phyloP scores from a whole-genome alignment of 2,797 vertebrate genomes.

The Muscicapa striata region DNA sequence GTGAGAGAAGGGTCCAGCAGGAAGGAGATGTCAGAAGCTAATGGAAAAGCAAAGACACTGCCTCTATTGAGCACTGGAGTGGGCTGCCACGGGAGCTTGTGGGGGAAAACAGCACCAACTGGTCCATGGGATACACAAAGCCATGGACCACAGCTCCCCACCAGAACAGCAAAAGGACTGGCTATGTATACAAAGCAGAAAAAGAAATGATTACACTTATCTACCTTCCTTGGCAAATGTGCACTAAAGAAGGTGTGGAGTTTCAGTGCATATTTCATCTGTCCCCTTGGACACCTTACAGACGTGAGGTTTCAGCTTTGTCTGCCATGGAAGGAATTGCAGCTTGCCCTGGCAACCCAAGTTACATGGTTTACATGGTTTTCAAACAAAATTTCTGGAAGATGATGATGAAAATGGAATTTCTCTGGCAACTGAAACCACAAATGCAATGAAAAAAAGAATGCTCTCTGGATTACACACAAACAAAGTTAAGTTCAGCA shows the following conservation, averaged over 20 bases:
- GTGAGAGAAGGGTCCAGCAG: background rate
- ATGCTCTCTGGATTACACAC: accelerated
- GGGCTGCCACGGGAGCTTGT: background rate
- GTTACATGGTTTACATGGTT: background rate
- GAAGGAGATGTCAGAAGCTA: background rate
- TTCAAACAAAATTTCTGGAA: background rate
- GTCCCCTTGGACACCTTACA: background rate
- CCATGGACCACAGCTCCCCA: background rate
- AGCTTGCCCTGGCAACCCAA: background rate
- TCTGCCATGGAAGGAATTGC: background rate
- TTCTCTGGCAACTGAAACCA: background rate
- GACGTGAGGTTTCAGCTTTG: background rate
- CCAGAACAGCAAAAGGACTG: background rate
- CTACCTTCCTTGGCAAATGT: background rate
- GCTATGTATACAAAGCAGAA: background rate
- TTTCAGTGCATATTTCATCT: background rate
- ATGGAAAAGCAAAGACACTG: background rate
- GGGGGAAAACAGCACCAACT: background rate
- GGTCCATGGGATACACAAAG: background rate
- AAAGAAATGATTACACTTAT: accelerated
- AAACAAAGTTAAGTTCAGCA: background rate
- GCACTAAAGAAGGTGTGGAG: background rate
- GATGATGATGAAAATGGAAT: background rate
- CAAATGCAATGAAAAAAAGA: background rate
- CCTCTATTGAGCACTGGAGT: background rate